Percentiles rank a stretch among this genome's conserved stretches.
These are phyloP conservation scores for Drosophila peninsularis DNA, from an alignment of 2,888 invertebrate species.

Conservation along the genomic window DNA sequence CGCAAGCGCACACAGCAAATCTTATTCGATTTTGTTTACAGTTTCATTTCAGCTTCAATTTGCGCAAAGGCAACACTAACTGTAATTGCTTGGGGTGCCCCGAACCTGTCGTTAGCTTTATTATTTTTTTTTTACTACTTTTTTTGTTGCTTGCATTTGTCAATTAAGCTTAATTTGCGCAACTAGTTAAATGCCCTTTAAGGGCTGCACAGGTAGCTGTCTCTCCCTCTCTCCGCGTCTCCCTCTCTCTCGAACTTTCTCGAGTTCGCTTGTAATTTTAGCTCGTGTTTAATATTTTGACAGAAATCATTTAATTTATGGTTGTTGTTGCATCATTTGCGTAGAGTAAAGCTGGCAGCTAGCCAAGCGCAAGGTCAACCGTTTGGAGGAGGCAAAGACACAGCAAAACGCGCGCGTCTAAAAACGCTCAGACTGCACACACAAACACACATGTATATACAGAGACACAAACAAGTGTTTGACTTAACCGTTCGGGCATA, in stretches of 20 bases:
- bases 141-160: slow-evolving; percentile 25
- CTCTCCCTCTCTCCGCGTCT: neutral
- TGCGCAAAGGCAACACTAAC: neutral
- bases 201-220: slow-evolving; percentile 3
- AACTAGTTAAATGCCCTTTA: slow-evolving; percentile 10
- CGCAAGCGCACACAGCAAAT: neutral
- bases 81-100: slow-evolving; percentile 25
- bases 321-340: slow-evolving; percentile 22
- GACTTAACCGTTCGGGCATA: neutral
- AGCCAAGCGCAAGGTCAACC: slow-evolving; percentile 51
- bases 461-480: slow-evolving; percentile 2
- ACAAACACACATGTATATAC: neutral
- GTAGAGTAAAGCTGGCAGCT: slow-evolving; percentile 38
- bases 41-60: no score
- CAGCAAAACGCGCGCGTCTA: slow-evolving; percentile 18
- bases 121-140: neutral
- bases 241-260: neutral
- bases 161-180: slow-evolving; percentile 59
- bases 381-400: slow-evolving; percentile 13
- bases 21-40: neutral
- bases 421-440: slow-evolving; percentile 13
- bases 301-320: slow-evolving; percentile 14
- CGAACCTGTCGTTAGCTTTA: slow-evolving; percentile 14
- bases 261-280: slow-evolving; percentile 2
- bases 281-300: slow-evolving; percentile 3